Conservation (phyloP, 2,888 invertebrate species). For the Sepiola atlantica region DNA sequence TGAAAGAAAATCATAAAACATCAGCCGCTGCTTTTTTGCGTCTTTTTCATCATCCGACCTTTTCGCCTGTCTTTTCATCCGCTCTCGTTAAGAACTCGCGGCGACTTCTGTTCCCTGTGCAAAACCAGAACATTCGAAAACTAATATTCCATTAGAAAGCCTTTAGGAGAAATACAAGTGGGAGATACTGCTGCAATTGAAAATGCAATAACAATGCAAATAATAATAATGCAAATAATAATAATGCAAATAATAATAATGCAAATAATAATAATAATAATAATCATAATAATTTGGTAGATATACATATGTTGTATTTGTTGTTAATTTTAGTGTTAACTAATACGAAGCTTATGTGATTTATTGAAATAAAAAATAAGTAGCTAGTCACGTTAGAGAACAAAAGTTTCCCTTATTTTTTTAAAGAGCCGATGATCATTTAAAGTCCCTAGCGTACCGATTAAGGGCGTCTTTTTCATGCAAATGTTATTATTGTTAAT, state of each 20-base stretch:
- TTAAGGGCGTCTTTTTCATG: no score
- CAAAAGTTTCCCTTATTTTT: no score
- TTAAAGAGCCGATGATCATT: no score
- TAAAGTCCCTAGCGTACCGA: no score
- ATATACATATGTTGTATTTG: no score
- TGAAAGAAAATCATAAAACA: not conserved
- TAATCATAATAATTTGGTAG: no score
- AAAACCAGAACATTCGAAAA: not conserved
- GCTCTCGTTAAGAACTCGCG: not conserved
- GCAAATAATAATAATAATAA: no score
- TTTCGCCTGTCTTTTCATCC: not conserved
- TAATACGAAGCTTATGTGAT: no score
- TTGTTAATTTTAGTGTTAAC: no score
- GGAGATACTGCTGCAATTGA: not conserved
- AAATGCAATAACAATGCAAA: not conserved
- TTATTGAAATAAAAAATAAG: no score
- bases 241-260: not conserved
- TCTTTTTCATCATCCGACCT: not conserved
- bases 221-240: not conserved
- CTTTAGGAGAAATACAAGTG: not conserved
- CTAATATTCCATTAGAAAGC: not conserved
- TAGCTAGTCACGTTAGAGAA: no score
- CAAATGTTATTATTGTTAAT: no score
- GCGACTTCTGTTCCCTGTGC: slow-evolving; percentile 14
- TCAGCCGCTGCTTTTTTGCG: not conserved